Evolutionary conservation across 2,797 vertebrate species (phyloP).

Genomic region (Hippopotamyrus pictus): DNA sequence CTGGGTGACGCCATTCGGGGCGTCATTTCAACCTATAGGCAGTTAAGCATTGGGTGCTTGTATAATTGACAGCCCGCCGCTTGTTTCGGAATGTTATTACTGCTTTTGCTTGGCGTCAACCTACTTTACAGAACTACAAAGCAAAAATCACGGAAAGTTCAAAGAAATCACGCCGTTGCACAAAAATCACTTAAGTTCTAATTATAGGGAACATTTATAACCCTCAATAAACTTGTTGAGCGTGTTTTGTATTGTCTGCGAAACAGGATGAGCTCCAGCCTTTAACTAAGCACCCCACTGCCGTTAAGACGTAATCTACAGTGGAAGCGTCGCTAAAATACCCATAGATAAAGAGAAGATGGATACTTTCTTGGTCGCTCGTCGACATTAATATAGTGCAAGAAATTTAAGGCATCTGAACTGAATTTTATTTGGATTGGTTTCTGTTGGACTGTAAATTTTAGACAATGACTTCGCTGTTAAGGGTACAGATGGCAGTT

Average conservation of each 20-base stretch:
- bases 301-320: neutral
- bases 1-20: neutral
- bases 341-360: neutral
- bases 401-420: neutral
- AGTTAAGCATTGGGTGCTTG: neutral
- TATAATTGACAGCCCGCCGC: neutral
- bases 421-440: neutral
- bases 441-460: neutral
- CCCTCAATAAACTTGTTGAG: constrained; percentile 27
- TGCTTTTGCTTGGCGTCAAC: neutral
- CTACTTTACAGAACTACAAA: neutral
- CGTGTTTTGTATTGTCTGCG: neutral
- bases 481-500: neutral
- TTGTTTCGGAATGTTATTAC: neutral
- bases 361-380: neutral
- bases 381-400: neutral
- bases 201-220: constrained; percentile 26
- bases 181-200: constrained; percentile 14
- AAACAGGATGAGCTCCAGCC: constrained; percentile 32
- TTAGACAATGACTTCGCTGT: constrained; percentile 12
- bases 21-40: neutral
- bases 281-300: constrained; percentile 9
- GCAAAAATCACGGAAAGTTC: constrained; percentile 6
- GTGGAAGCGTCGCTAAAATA: neutral
- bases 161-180: constrained; percentile 16